These are phyloP conservation scores for Halcyon leucocephala DNA, from an alignment of 2,797 vertebrate species.

Conservation along the genomic window DNA sequence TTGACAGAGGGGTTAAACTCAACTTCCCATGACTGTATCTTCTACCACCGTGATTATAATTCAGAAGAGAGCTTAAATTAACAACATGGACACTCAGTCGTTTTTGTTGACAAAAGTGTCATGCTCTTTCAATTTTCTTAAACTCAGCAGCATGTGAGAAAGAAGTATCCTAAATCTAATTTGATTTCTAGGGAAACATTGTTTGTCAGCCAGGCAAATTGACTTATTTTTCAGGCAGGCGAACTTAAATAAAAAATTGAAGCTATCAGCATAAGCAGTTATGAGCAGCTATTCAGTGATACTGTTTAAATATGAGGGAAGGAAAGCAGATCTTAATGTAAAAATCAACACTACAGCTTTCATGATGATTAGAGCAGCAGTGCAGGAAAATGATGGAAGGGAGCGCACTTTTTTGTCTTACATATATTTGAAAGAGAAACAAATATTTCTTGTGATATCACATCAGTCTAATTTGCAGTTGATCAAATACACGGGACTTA, in stretches of 20 bases:
- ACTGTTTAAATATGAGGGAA: not conserved
- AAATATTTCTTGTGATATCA: not conserved
- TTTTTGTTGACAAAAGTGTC: not conserved
- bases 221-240: not conserved
- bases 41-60: not conserved
- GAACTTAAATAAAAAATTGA: not conserved
- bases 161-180: not conserved
- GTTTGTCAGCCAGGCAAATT: not conserved
- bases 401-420: not conserved
- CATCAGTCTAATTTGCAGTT: slow-evolving; percentile 7
- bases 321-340: not conserved
- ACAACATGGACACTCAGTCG: too few relatives aligned
- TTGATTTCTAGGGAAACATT: not conserved
- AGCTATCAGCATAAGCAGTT: not conserved
- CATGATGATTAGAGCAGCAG: not conserved
- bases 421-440: not conserved
- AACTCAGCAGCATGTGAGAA: not conserved
- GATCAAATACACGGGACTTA: not conserved
- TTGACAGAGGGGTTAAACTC: not conserved
- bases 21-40: not conserved
- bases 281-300: not conserved
- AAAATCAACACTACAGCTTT: not conserved
- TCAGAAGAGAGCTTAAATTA: not conserved
- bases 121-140: not conserved
- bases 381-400: not conserved